Evolutionary conservation across 2,888 invertebrate genomes (phyloP).

Genomic region (Clitarchus hookeri): DNA sequence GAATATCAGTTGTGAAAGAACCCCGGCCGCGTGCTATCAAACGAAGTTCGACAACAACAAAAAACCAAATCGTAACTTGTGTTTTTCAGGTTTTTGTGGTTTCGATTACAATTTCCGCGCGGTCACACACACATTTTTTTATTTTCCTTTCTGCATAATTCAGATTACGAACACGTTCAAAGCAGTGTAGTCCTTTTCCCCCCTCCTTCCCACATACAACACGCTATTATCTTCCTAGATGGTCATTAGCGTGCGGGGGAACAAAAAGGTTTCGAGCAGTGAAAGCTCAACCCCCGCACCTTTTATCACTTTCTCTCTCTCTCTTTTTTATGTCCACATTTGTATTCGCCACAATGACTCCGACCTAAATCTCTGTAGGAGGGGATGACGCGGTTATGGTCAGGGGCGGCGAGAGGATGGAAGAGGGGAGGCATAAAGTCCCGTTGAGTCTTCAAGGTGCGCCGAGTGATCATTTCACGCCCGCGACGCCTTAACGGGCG

Average conservation of each 20-base stretch:
- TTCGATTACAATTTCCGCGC: not conserved
- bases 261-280: not conserved
- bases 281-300: not conserved
- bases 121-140: not conserved
- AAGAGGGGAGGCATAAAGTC: not conserved
- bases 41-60: not conserved
- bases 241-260: constrained; percentile 14
- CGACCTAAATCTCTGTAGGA: not conserved
- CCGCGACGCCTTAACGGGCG: not conserved
- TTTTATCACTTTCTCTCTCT: not conserved
- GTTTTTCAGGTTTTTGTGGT: not conserved
- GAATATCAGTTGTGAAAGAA: not conserved
- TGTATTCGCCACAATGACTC: constrained; percentile 6
- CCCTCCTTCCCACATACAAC: too few relatives aligned
- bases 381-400: not conserved
- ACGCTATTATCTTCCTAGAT: not conserved
- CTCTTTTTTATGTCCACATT: constrained; percentile 14
- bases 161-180: not conserved
- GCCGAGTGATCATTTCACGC: not conserved
- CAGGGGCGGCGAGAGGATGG: not conserved
- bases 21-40: not conserved
- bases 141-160: not conserved
- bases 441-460: not conserved
- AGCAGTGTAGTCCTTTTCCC: not conserved
- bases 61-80: not conserved